These are phyloP conservation scores for Poliocrania exsul DNA, from an alignment of 2,797 vertebrate genomes.

Conservation along the genomic window DNA sequence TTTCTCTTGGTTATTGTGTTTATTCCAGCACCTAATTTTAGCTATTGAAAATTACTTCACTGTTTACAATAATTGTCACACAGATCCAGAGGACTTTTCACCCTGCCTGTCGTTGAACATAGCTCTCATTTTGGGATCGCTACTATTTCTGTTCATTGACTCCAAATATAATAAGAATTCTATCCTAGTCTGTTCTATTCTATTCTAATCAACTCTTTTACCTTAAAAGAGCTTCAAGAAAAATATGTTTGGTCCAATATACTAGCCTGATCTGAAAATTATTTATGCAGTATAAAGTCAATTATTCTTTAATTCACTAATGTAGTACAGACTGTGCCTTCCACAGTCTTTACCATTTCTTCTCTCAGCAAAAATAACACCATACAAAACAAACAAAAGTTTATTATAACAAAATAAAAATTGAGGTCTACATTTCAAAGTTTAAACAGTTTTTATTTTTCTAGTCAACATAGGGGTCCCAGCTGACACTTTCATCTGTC, in stretches of 20 bases:
- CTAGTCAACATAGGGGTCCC: not conserved
- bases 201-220: not conserved
- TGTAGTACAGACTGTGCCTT: not conserved
- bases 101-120: not conserved
- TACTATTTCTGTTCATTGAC: not conserved
- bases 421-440: not conserved
- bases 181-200: not conserved
- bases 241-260: not conserved
- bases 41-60: not conserved
- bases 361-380: not conserved
- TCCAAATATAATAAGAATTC: not conserved
- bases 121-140: not conserved
- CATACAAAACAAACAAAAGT: not conserved
- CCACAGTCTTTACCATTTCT: not conserved
- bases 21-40: not conserved
- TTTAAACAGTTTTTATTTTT: not conserved
- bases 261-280: not conserved
- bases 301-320: not conserved
- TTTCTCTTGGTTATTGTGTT: not conserved
- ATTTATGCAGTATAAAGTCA: not conserved
- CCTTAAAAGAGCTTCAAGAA: not conserved
- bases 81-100: not conserved
- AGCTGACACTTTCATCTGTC: not conserved
- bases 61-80: not conserved
- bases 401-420: not conserved